These are phyloP conservation scores for Gymnarchus niloticus DNA, from an alignment of 2,113 vertebrate genomes.

Conservation along the genomic window DNA sequence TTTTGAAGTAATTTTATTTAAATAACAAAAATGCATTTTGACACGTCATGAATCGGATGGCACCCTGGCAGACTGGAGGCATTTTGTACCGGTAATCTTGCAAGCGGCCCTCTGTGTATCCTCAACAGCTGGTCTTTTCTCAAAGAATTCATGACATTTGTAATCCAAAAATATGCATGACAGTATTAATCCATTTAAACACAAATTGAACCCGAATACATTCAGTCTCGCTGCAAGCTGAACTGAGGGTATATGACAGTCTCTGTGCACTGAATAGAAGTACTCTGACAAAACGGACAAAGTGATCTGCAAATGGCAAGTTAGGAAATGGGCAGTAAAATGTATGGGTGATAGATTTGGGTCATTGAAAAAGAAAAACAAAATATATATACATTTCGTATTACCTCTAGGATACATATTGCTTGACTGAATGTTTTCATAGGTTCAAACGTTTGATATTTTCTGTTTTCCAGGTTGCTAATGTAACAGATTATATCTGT, in stretches of 20 bases:
- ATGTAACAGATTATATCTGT: neutral
- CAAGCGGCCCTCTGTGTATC: neutral
- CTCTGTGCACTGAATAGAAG: conserved; percentile 17
- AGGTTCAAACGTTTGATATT: neutral
- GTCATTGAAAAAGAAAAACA: conserved; percentile 30
- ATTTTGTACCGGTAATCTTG: conserved; percentile 2
- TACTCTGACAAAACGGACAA: conserved; percentile 27
- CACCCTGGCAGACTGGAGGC: neutral
- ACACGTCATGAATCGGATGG: conserved; percentile 15
- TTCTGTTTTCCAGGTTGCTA: neutral
- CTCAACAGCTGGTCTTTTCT: conserved; percentile 13
- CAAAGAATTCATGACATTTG: conserved; percentile 29
- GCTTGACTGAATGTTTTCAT: conserved; percentile 22
- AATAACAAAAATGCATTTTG: conserved; percentile 20
- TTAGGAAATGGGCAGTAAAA: conserved; percentile 21
- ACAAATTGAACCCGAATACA: conserved; percentile 35
- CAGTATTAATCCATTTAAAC: conserved; percentile 40
- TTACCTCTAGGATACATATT: neutral
- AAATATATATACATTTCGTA: neutral
- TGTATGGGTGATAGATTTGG: conserved; percentile 34
- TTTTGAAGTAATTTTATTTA: conserved; percentile 12
- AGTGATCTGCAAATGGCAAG: conserved; percentile 13
- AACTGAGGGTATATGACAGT: conserved; percentile 27
- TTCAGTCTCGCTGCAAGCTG: conserved; percentile 15
- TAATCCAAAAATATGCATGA: conserved; percentile 34